Conservation (phyloP, 2,113 vertebrate genomes). For the Gasterosteus nipponicus region DNA sequence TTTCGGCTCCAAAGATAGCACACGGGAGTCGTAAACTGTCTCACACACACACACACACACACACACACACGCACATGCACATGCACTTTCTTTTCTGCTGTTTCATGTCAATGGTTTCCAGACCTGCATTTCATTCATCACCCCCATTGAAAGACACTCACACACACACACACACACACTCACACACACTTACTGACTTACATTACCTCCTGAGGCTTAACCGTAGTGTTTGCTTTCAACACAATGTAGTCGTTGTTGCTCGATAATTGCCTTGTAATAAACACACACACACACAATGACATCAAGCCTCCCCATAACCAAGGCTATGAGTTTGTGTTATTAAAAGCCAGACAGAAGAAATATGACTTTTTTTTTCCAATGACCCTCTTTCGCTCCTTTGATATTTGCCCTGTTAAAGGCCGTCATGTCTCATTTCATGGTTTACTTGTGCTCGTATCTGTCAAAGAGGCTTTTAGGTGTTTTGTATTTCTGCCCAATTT, state of each 20-base stretch:
- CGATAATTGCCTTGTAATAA: not conserved
- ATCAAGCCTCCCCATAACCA: not conserved
- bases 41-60: conserved; percentile 20
- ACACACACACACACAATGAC: not conserved
- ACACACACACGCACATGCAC: conserved; percentile 24
- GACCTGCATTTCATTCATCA: conserved; percentile 48
- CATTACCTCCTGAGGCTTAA: conserved; percentile 12
- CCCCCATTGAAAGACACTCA: conserved; percentile 12
- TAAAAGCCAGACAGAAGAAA: not conserved
- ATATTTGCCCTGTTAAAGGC: conserved; percentile 2
- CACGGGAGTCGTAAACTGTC: conserved; percentile 37
- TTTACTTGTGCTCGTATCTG: not conserved
- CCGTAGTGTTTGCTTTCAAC: conserved; percentile 15
- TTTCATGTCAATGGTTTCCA: conserved; percentile 69
- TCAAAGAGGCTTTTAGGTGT: conserved; percentile 46
- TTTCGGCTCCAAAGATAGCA: conserved; percentile 61
- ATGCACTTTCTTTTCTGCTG: conserved; percentile 53
- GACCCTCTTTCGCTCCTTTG: conserved; percentile 2
- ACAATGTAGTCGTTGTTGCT: conserved; percentile 14
- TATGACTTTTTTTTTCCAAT: not conserved
- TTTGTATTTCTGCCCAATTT: conserved; percentile 35
- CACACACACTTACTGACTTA: conserved; percentile 2
- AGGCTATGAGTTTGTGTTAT: not conserved
- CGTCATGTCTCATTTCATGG: conserved; percentile 3
- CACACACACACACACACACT: conserved; percentile 23